Evolutionary conservation across 2,797 vertebrate genomes (phyloP).

Genomic region (Parauchenoglanis ngamensis): DNA sequence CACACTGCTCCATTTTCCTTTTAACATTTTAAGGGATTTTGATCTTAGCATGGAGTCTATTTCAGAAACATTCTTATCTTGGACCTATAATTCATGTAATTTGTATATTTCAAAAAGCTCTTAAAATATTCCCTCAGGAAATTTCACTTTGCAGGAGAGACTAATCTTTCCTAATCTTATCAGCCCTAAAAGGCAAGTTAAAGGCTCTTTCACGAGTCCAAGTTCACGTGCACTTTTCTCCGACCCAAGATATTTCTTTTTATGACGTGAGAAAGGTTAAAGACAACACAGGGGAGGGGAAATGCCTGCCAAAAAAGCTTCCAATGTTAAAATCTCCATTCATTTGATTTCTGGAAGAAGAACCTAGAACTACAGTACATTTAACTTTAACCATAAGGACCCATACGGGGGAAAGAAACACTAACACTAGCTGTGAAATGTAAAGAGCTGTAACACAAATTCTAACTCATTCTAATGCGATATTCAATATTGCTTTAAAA

Average conservation of each 20-base stretch:
- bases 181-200: constrained; percentile 11
- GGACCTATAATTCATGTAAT: constrained; percentile 6
- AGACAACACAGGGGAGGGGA: background rate
- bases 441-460: background rate
- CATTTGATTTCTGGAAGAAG: background rate
- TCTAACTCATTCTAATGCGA: background rate
- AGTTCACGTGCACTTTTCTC: background rate
- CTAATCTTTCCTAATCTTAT: constrained; percentile 14
- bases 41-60: constrained; percentile 20
- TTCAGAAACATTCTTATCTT: background rate
- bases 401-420: background rate
- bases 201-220: background rate
- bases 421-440: background rate
- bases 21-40: constrained; percentile 11
- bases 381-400: background rate
- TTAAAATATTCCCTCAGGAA: constrained; percentile 23
- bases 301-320: background rate
- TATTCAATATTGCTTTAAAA: background rate
- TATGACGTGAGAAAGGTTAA: background rate
- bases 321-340: background rate
- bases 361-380: background rate
- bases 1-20: constrained; percentile 7
- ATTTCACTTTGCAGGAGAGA: constrained; percentile 1
- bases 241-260: background rate
- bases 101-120: constrained; percentile 27